Evolutionary conservation across 1,140 invertebrate species (phyloP), one percentile per base, ranked within the genome.

Genomic region (Phocides pigmalion): DNA sequence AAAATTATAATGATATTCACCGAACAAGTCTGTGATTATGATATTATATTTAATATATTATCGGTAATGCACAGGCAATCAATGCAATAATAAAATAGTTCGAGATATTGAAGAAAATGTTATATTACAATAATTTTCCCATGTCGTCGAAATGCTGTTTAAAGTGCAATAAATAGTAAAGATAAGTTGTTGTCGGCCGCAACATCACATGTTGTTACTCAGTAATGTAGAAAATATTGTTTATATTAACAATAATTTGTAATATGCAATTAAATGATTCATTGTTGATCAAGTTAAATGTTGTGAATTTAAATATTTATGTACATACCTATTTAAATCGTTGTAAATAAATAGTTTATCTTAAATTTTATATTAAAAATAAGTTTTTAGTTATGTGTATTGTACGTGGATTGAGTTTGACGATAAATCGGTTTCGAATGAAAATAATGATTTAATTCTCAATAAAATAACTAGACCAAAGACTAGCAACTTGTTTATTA

Each of bases 311-410:
- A 79, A 79, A 83, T 80, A 84, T 85, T 71, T 86, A 82, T 84
- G 81, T 89, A 84, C 73, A 87, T 89, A 84, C 71, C 75, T 84
- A 83, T 80, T 85, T 82, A 79, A 82, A 84, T 87, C 85, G 81
- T 86, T 89, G 87, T 89, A 87, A 88, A 90, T 88, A 87, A 79
- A 88, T 84, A 83, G 79, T 87, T 76, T 85, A 89, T 85, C 66
- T 77, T 70, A 79, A 82, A 79, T 76, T 76, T 76, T 74, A 76
- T 56, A 65, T 51, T 56, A 51, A 66, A 72, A 74, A 64, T 62
- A 62, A 69, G 74, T 73, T 73, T 66, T 61, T 68, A 68, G 59
- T 66, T 64, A 42, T 59, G 12, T 53, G 66, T 63, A 59, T 63
- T 70, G 62, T 69, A 59, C 41, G 63, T 63, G 58, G 37, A 47